Conservation (phyloP, 2,113 vertebrate genomes). For the Danionella cerebrum region DNA sequence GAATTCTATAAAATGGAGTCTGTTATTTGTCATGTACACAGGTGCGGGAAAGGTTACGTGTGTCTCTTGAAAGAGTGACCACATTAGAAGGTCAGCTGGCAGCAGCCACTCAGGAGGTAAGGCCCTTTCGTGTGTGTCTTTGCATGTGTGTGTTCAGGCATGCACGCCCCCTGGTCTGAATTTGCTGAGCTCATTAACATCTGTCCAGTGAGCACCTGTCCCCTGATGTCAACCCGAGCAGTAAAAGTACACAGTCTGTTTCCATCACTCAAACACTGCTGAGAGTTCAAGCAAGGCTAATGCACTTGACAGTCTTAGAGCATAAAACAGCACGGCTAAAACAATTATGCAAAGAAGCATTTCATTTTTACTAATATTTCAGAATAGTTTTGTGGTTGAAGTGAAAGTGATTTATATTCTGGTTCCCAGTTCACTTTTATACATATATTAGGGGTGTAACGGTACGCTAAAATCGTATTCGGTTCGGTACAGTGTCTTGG, state of each 20-base stretch:
- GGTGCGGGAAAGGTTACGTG: conserved; percentile 88
- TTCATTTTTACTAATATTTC: too few species aligned
- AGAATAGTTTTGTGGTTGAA: too few species aligned
- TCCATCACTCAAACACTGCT: background rate
- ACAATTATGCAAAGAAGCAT: background rate
- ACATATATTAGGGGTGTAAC: too few species aligned
- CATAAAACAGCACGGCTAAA: background rate
- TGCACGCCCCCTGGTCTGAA: background rate
- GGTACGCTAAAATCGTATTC: too few species aligned
- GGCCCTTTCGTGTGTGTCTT: background rate
- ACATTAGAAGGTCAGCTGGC: conserved; percentile 84
- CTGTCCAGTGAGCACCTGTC: background rate
- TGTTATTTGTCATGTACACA: conserved; percentile 43
- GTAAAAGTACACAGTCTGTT: background rate
- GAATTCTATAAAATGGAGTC: too few species aligned
- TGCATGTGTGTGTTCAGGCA: background rate
- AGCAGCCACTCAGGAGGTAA: conserved; percentile 81
- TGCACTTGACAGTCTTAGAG: background rate
- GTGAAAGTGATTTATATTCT: too few species aligned
- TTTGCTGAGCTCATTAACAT: conserved; percentile 1
- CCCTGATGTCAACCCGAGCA: background rate
- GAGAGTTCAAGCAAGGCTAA: background rate
- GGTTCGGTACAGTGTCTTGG: too few species aligned
- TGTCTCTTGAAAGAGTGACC: conserved; percentile 83
- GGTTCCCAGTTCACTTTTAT: too few species aligned